Evolutionary conservation across 2,888 invertebrate genomes (phyloP).

Genomic region (Eledona agricola): DNA sequence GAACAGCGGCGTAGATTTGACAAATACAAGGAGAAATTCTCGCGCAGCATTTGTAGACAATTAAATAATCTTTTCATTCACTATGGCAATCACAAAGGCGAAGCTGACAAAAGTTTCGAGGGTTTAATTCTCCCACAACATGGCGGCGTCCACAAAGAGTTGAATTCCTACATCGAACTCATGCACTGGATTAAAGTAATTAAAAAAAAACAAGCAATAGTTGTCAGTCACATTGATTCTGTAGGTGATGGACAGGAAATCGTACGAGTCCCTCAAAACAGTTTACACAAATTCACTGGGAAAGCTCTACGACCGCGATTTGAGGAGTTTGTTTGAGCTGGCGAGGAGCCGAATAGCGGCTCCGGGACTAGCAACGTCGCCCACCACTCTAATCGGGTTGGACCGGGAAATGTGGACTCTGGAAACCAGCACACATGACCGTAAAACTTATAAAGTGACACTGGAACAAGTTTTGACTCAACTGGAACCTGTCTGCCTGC

Average conservation of each 20-base stretch:
- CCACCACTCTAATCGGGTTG: constrained; percentile 66
- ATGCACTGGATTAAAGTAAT: constrained; percentile 89
- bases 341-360: constrained; percentile 68
- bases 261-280: constrained; percentile 82
- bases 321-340: constrained; percentile 79
- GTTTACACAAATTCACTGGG: constrained; percentile 85
- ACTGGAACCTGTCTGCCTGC: constrained; percentile 89
- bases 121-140: constrained; percentile 80
- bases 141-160: constrained; percentile 82
- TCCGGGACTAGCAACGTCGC: constrained; percentile 51
- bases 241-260: constrained; percentile 78
- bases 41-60: constrained; percentile 85
- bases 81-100: constrained; percentile 79
- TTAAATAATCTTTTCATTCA: constrained; percentile 95
- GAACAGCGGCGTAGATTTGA: constrained; percentile 83
- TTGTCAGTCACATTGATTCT: constrained; percentile 26
- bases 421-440: constrained; percentile 69
- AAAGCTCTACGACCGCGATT: constrained; percentile 88
- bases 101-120: constrained; percentile 64
- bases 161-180: constrained; percentile 86
- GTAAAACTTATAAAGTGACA: constrained; percentile 71
- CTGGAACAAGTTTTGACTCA: constrained; percentile 88
- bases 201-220: constrained; percentile 9
- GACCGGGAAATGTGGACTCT: constrained; percentile 72
- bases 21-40: constrained; percentile 80